A percentile compares a stretch with the other conserved stretches of the same genome.
phyloP scores from a whole-genome alignment of 2,888 invertebrate genomes.

The Bellardia bayeri region DNA sequence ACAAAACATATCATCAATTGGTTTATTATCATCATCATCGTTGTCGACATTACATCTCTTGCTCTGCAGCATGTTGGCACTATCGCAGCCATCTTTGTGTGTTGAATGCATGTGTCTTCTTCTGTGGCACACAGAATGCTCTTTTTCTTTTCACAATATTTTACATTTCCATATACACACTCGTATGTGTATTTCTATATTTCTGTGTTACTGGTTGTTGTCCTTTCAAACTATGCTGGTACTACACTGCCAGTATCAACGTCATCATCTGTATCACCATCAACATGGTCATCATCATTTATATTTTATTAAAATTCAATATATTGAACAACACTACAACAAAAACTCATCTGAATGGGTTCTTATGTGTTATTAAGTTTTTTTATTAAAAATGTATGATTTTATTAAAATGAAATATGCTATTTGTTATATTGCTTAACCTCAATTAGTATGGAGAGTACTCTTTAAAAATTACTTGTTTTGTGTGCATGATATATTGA shows the following conservation, averaged over 20 bases:
- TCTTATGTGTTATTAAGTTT: conserved; percentile 60
- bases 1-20: conserved; percentile 61
- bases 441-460: conserved; percentile 65
- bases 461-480: conserved; percentile 14
- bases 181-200: not conserved
- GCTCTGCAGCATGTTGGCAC: not conserved
- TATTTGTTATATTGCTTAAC: conserved; percentile 70
- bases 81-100: conserved; percentile 8
- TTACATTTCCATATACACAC: no score
- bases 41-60: conserved; percentile 13
- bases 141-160: not conserved
- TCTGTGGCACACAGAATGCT: conserved; percentile 1
- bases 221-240: conserved; percentile 26
- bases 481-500: not conserved
- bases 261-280: conserved; percentile 25
- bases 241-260: conserved; percentile 7
- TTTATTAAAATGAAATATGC: conserved; percentile 67
- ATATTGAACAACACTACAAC: conserved; percentile 52
- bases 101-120: not conserved
- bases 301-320: conserved; percentile 69
- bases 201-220: conserved; percentile 29
- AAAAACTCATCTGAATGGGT: conserved; percentile 39
- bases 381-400: conserved; percentile 55
- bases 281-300: conserved; percentile 51
- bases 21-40: conserved; percentile 55